Evolutionary conservation across 2,113 vertebrate genomes (phyloP), one percentile per base, ranked within the genome.

Genomic region (Urocolius indicus): DNA sequence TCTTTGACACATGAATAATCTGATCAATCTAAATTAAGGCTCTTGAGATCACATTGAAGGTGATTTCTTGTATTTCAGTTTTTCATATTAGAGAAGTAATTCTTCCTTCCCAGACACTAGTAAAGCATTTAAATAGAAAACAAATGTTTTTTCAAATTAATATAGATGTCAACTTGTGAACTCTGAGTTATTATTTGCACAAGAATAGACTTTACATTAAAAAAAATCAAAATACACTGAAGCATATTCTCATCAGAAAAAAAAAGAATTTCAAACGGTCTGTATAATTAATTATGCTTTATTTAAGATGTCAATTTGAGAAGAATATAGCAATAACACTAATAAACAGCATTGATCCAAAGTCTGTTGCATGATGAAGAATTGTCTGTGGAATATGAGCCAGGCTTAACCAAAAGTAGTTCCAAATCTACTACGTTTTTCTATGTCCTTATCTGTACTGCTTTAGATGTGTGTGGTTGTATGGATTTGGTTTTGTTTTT

Each of bases 261-360:
- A 80, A 77, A 63, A 61, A 24, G 41, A 34, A 67, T 38, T 66
- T 82, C 21, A 75, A 84, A 66, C 30, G 22, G 41, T 29, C 20
- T 38, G 30, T 67, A n/a, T 36, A 71, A 52, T 92, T 48, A 77
- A 69, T 69, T 34, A 65, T 41, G 32, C 48, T 45, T 55, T 61
- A 49, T 62, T 79, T 68, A 58, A 38, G 67, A 15, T 49, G 52
- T 54, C 52, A 66, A 23, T 69, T 48, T 57, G 32, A 83, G 61
- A 91, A 83, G 32, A 83, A 49, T 38, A 13, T 67, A 74, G 74
- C 71, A 73, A 55, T 45, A 71, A 24, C 57, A n/a, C n/a, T 62
- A 91, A 91, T 52, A 89, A 83, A 71, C 52, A 86, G 18, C 41
- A 88, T 51, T 81, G 65, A 93, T 74, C 45, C 45, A 88, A 90